Evolutionary conservation across 2,113 vertebrate species (phyloP).

Genomic region (Anas platyrhynchos): DNA sequence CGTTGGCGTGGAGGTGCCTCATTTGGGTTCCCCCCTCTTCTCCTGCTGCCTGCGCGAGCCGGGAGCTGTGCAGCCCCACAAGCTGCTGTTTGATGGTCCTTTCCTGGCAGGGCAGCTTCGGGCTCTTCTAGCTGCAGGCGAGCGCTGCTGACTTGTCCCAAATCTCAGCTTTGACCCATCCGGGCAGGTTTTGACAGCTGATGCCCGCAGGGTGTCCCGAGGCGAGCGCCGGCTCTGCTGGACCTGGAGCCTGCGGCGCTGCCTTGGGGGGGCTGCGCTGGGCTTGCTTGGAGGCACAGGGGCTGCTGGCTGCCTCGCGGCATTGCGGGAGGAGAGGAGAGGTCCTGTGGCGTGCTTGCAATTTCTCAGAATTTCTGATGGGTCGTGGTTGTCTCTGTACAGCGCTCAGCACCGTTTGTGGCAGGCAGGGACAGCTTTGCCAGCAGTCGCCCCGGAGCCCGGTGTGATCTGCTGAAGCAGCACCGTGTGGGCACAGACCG

Average conservation of each 20-base stretch:
- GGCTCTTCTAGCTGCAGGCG: background rate
- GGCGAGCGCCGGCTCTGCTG: background rate
- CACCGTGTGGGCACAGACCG: rapidly evolving
- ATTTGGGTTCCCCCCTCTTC: background rate
- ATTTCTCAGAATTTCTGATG: background rate
- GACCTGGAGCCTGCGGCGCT: background rate
- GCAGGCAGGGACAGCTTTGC: background rate
- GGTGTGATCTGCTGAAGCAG: background rate
- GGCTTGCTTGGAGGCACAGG: background rate
- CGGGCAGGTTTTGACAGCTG: background rate
- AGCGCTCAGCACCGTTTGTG: background rate
- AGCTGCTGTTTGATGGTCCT: background rate
- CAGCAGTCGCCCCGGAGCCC: background rate
- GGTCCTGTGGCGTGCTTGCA: background rate
- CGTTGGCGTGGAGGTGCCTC: background rate
- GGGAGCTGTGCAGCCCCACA: rapidly evolving
- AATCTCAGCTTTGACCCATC: background rate
- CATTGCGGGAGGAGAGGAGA: background rate
- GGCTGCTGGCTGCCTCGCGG: background rate
- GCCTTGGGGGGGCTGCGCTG: background rate
- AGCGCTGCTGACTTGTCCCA: rapidly evolving
- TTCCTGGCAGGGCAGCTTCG: background rate
- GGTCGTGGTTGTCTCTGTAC: background rate
- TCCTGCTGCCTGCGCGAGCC: background rate
- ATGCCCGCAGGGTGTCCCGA: background rate